phyloP scores from a whole-genome alignment of 2,888 invertebrate species.

The Torymus tubicola region DNA sequence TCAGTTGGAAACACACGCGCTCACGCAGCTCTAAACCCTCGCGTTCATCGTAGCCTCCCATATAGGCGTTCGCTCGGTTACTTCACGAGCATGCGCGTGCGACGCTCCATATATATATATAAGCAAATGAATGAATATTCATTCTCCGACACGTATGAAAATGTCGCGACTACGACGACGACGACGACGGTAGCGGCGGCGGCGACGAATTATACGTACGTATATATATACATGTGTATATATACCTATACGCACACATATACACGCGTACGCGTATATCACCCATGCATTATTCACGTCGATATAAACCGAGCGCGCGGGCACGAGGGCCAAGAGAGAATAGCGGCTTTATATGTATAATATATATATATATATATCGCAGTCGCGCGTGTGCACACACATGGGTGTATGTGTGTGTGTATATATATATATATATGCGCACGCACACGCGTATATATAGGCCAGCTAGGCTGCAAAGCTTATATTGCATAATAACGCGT shows the following conservation, averaged over 20 bases:
- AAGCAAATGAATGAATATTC: constrained; percentile 55
- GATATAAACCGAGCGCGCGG: constrained; percentile 59
- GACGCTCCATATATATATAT: neutral
- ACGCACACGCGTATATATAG: neutral
- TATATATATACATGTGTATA: neutral
- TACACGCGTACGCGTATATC: constrained; percentile 51
- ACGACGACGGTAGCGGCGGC: neutral
- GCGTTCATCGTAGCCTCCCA: too few relatives aligned
- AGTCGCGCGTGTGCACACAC: too few relatives aligned
- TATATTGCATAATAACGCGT: constrained; percentile 46
- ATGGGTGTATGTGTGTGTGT: too few relatives aligned
- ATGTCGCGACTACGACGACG: constrained; percentile 7
- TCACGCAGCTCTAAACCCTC: too few relatives aligned
- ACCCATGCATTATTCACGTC: constrained; percentile 64
- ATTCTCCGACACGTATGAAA: constrained; percentile 50
- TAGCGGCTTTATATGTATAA: constrained; percentile 27
- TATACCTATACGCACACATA: neutral
- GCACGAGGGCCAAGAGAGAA: neutral
- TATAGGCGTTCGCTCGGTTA: too few relatives aligned
- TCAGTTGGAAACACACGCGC: too few relatives aligned
- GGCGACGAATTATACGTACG: constrained; percentile 20
- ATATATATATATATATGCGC: too few relatives aligned
- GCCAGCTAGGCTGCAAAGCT: constrained; percentile 4
- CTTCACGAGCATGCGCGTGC: too few relatives aligned
- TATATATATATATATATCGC: neutral